Evolutionary conservation across 2,113 vertebrate genomes (phyloP).

Genomic region (Lasiurus borealis): DNA sequence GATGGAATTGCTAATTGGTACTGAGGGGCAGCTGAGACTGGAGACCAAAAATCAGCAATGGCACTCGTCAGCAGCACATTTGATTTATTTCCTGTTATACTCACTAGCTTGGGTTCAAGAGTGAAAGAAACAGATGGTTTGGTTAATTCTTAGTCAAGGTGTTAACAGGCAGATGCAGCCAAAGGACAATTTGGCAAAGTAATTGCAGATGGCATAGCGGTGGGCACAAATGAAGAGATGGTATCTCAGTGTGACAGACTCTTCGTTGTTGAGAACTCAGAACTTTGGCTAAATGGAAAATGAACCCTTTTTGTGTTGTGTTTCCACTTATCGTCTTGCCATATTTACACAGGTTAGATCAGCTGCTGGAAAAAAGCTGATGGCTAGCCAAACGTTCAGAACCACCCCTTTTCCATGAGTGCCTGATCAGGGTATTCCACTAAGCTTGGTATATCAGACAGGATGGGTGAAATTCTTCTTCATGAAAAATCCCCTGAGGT

Average conservation of each 20-base stretch:
- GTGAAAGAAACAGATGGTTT: neutral
- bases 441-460: neutral
- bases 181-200: neutral
- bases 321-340: conserved; percentile 54
- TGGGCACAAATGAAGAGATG: neutral
- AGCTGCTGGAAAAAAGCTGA: conserved; percentile 23
- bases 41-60: neutral
- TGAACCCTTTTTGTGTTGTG: neutral
- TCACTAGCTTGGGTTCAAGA: neutral
- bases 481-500: neutral
- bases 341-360: conserved; percentile 42
- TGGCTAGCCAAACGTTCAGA: neutral
- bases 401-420: neutral
- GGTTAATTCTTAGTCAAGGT: conserved; percentile 34
- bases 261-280: neutral
- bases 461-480: neutral
- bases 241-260: neutral
- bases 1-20: neutral
- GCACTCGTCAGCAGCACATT: neutral
- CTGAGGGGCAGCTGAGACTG: neutral
- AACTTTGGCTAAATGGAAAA: conserved; percentile 40
- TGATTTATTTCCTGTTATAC: neutral
- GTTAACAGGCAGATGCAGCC: neutral
- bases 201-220: neutral
- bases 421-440: neutral